A percentile compares a stretch with the other conserved stretches of the same genome.
phyloP scores from a whole-genome alignment of 1,140 invertebrate species.

The Drosophila tani region DNA sequence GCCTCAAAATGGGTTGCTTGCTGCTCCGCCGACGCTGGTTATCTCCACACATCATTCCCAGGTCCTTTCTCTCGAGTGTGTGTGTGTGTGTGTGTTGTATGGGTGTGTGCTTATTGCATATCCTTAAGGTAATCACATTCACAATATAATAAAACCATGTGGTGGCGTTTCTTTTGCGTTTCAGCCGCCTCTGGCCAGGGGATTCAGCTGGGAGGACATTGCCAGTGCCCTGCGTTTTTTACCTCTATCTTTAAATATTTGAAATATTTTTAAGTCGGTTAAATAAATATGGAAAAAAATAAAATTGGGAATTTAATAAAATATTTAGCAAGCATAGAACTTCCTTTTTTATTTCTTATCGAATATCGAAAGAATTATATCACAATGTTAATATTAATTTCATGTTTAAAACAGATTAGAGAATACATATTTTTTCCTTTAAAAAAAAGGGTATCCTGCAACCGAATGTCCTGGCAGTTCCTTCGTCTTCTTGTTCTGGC shows the following conservation, averaged over 20 bases:
- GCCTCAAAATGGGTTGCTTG: slow-evolving; percentile 53
- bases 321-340: too few species aligned
- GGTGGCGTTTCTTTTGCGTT: slow-evolving; percentile 74
- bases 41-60: slow-evolving; percentile 52
- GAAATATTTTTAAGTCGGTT: too few species aligned
- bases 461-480: slow-evolving; percentile 31
- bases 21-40: slow-evolving; percentile 31
- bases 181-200: slow-evolving; percentile 60
- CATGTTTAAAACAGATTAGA: too few species aligned
- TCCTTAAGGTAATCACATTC: slow-evolving; percentile 84
- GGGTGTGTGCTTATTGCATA: slow-evolving; percentile 77
- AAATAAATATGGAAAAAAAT: too few species aligned
- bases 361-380: too few species aligned
- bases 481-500: slow-evolving; percentile 16
- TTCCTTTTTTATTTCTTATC: too few species aligned
- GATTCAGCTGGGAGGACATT: neutral
- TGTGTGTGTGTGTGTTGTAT: slow-evolving; percentile 25
- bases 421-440: too few species aligned
- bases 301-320: too few species aligned
- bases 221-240: neutral
- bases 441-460: neutral
- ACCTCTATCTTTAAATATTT: too few species aligned
- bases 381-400: too few species aligned
- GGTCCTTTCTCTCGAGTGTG: slow-evolving; percentile 15
- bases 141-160: slow-evolving; percentile 84